Conservation (phyloP, 2,888 invertebrate genomes). For the Lepidocyrtoides sp. region DNA sequence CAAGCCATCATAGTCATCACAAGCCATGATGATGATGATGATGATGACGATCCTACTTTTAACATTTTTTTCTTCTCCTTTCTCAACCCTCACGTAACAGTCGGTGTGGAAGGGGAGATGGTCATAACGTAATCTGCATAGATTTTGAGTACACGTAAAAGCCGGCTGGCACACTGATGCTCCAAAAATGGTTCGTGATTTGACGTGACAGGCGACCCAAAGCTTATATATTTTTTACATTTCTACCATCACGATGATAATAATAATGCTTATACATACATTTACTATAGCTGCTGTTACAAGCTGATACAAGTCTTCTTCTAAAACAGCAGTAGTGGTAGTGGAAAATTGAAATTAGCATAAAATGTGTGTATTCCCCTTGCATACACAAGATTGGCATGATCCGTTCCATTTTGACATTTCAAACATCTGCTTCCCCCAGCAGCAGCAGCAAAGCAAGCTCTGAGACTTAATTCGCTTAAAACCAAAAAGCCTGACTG, state of each 20-base stretch:
- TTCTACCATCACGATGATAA: not conserved
- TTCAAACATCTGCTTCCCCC: not conserved
- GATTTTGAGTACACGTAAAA: not conserved
- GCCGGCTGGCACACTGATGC: not conserved
- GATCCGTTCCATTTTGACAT: conserved; percentile 11
- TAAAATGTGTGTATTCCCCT: not conserved
- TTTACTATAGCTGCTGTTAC: too few species aligned
- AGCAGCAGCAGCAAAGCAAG: not conserved
- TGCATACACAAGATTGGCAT: conserved; percentile 2
- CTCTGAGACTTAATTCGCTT: conserved; percentile 1
- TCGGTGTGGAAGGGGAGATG: not conserved
- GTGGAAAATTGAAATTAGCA: not conserved
- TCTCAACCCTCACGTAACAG: not conserved
- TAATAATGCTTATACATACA: too few species aligned
- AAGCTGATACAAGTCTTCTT: not conserved
- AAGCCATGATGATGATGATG: not conserved
- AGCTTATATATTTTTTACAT: not conserved
- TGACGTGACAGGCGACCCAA: conserved; percentile 27
- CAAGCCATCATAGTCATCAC: not conserved
- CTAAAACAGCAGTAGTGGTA: not conserved
- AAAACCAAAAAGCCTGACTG: not conserved
- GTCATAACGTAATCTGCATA: conserved; percentile 8
- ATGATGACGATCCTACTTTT: not conserved
- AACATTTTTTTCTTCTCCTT: not conserved
- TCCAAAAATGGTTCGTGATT: not conserved